These are phyloP conservation scores for Oenanthe melanoleuca DNA, from an alignment of 2,113 vertebrate genomes.

Conservation along the genomic window DNA sequence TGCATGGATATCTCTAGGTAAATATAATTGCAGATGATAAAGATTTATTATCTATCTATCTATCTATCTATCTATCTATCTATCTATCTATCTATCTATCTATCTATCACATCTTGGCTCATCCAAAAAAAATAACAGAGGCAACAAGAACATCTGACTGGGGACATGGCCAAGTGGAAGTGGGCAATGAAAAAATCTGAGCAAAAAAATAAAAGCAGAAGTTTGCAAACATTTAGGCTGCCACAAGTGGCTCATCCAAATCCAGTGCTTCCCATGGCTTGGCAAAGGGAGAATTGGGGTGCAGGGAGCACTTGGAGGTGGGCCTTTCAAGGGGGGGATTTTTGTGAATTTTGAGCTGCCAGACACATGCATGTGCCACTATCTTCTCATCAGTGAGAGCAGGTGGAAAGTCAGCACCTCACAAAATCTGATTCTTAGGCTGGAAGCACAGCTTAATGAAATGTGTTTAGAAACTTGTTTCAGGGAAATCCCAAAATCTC, in stretches of 20 bases:
- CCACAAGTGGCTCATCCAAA: background rate
- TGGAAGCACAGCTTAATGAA: background rate
- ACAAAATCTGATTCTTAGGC: background rate
- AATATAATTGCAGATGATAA: too few species aligned
- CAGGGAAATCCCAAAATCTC: background rate
- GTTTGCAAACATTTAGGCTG: background rate
- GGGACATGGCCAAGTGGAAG: background rate
- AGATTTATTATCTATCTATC: background rate
- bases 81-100: background rate
- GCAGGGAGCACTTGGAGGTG: background rate
- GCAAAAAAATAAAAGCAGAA: background rate
- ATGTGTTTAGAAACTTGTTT: background rate
- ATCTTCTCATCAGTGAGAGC: background rate
- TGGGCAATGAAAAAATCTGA: background rate
- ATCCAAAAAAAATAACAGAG: background rate
- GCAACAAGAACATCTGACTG: background rate
- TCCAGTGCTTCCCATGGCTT: background rate
- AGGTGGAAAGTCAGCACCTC: background rate
- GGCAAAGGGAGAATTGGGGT: background rate
- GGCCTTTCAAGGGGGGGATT: accelerated
- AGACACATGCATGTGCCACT: background rate
- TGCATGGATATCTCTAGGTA: background rate
- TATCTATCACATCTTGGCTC: background rate
- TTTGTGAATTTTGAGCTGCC: background rate
- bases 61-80: background rate